A percentile compares a stretch with the other conserved stretches of the same genome.
phyloP scores from a whole-genome alignment of 2,113 vertebrate genomes.

The Murina feae region DNA sequence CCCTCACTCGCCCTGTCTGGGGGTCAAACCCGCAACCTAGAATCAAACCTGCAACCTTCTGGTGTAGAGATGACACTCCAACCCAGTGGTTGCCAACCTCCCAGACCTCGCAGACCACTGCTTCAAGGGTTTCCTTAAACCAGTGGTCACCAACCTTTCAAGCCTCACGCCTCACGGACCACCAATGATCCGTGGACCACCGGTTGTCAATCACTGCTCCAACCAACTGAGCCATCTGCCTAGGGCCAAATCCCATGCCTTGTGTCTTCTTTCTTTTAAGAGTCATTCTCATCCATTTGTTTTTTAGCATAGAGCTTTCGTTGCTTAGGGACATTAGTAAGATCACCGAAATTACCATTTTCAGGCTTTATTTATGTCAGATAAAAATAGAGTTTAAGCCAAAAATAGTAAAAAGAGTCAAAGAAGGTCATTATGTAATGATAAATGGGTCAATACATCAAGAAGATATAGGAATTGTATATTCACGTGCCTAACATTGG shows the following conservation, averaged over 20 bases:
- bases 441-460: not conserved
- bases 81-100: too few relatives aligned
- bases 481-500: not conserved
- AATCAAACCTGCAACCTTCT: not conserved
- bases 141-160: too few relatives aligned
- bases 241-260: too few relatives aligned
- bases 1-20: not conserved
- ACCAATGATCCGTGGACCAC: too few relatives aligned
- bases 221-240: too few relatives aligned
- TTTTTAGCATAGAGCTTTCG: not conserved
- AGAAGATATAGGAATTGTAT: not conserved
- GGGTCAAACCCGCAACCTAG: not conserved
- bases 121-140: too few relatives aligned
- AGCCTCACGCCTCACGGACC: too few relatives aligned
- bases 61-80: not conserved
- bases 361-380: not conserved
- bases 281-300: conserved; percentile 17
- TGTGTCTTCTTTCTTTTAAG: not conserved
- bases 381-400: not conserved
- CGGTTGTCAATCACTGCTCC: too few relatives aligned
- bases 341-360: conserved; percentile 42
- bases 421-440: not conserved
- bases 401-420: not conserved
- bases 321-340: conserved; percentile 59
- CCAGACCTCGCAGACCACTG: too few relatives aligned